Evolutionary conservation across 2,797 vertebrate species (phyloP), one percentile per base, ranked within the genome.

Genomic region (Falco berigora): DNA sequence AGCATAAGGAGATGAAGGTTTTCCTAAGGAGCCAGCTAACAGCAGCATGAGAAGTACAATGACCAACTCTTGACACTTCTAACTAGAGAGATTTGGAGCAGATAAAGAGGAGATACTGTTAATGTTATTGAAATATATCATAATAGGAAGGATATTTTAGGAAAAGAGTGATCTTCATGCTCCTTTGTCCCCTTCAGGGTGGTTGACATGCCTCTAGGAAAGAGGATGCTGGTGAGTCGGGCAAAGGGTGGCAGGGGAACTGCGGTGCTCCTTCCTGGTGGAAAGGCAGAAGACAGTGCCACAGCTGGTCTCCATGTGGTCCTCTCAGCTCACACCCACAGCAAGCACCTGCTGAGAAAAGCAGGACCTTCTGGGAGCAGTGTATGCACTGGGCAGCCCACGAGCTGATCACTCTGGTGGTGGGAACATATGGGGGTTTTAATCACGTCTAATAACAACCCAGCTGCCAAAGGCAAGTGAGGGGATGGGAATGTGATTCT

Each of bases 351-450:
- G 52, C 76, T 67, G 78, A 68, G 68, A 49, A 49, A 80, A 40
- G 16, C 34, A 36, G 64, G 19, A 78, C 34, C 17, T 81, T 78
- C 55, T 34, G 71, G 79, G 71, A 94, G 56, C 40, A 75, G 47
- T 5, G 1, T 28, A 8, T 11, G 20, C 30, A 9, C 40, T 15
- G 55, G 69, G 50, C 38, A 73, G 3, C 24, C 46, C 69, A 32
- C 0, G 3, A 62, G 72, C 63, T 14, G 34, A 38, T 58, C 0
- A 1, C 36, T 50, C 0, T 0, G 32, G 58, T n/a, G 27, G 28
- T 36, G 22, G 76, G 76, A 81, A 69, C 46, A 14, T 52, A 49
- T 9, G 23, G 50, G 34, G 24, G 0, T 24, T 91, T 90, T 69
- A 94, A 84, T 81, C 58, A 72, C 1, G 0, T 78, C 79, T 86